Conservation (phyloP, 2,888 invertebrate species). For the Eristalis arbustorum region DNA sequence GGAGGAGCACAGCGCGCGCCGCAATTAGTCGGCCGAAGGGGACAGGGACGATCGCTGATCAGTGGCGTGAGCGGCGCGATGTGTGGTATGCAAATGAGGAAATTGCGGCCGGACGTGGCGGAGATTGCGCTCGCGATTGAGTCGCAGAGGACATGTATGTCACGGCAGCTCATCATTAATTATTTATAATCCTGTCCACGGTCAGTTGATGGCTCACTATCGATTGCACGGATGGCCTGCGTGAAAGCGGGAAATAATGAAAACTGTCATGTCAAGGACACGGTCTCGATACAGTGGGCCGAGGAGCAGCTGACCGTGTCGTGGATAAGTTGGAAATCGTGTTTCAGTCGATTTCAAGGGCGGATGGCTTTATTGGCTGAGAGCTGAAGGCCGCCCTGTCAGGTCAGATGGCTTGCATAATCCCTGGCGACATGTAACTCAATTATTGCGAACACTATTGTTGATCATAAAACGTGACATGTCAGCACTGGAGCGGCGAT, state of each 20-base stretch:
- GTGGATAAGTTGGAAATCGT: conserved; percentile 50
- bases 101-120: not conserved
- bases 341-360: conserved; percentile 46
- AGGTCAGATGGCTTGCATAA: conserved; percentile 34
- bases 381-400: not conserved
- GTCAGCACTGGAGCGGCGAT: conserved; percentile 4
- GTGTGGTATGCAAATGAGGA: conserved; percentile 17
- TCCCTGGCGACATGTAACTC: conserved; percentile 46
- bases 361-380: conserved; percentile 5
- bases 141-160: not conserved
- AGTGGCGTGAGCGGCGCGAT: not conserved
- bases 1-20: not conserved
- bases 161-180: conserved; percentile 12
- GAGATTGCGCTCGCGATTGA: not conserved
- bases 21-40: not conserved
- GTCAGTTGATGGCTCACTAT: not conserved
- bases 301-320: not conserved
- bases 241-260: not conserved
- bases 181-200: conserved; percentile 17
- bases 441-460: conserved; percentile 52
- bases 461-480: conserved; percentile 47
- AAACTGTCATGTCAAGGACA: conserved; percentile 39
- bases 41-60: conserved; percentile 6
- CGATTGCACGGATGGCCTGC: not conserved
- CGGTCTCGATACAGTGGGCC: not conserved